A percentile compares a stretch with the other conserved stretches of the same genome.
phyloP scores from a whole-genome alignment of 2,888 invertebrate genomes.

The Spisula solida region DNA sequence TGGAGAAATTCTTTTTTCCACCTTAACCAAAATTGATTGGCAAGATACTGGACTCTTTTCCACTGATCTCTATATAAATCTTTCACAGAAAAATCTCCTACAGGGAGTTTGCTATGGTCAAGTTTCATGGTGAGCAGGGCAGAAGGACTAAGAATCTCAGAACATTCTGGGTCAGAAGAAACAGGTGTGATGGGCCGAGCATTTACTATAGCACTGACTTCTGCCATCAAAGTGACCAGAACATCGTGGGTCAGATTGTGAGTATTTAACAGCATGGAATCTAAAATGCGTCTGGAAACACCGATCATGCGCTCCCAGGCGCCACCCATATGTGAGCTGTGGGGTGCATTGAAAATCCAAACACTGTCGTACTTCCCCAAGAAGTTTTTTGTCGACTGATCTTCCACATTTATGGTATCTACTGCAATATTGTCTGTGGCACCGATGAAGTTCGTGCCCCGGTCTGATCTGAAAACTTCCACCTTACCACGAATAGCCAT shows the following conservation, averaged over 20 bases:
- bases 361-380: conserved; percentile 43
- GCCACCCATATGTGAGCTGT: conserved; percentile 68
- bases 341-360: conserved; percentile 68
- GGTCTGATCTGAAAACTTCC: conserved; percentile 59
- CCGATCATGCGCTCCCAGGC: conserved; percentile 70
- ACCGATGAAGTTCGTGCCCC: conserved; percentile 71
- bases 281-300: conserved; percentile 56
- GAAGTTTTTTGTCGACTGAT: conserved; percentile 36
- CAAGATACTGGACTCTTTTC: too few relatives aligned
- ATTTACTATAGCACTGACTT: conserved; percentile 67
- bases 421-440: conserved; percentile 53
- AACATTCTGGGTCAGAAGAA: conserved; percentile 60
- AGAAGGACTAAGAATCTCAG: conserved; percentile 58
- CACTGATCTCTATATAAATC: too few relatives aligned
- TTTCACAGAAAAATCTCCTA: conserved; percentile 29
- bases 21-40: conserved; percentile 63
- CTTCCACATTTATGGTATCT: conserved; percentile 63
- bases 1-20: conserved; percentile 61
- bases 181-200: conserved; percentile 57
- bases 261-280: conserved; percentile 56
- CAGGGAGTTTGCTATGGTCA: not conserved
- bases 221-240: conserved; percentile 66
- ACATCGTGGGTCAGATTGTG: conserved; percentile 64
- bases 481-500: conserved; percentile 64
- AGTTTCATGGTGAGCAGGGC: conserved; percentile 59